Conservation (phyloP, 2,113 vertebrate genomes). For the Thomomys bottae region DNA sequence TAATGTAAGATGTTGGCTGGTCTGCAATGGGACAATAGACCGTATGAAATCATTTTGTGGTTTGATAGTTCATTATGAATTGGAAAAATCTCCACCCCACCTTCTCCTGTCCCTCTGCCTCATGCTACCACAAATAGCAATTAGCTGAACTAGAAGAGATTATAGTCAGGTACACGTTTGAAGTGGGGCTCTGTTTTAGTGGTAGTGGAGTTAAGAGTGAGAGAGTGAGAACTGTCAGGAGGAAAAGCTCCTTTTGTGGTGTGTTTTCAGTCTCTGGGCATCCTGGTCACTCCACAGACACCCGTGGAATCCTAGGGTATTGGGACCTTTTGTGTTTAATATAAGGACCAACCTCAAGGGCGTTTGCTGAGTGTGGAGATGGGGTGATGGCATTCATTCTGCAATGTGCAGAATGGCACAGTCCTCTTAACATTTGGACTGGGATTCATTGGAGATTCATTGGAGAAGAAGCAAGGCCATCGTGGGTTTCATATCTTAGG, state of each 20-base stretch:
- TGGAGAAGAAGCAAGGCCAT: constrained; percentile 46
- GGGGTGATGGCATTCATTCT: constrained; percentile 57
- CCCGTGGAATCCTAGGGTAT: constrained; percentile 81
- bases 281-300: constrained; percentile 82
- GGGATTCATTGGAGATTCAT: constrained; percentile 57
- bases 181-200: constrained; percentile 62
- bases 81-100: constrained; percentile 50
- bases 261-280: constrained; percentile 70
- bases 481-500: constrained; percentile 45
- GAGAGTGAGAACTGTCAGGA: constrained; percentile 39
- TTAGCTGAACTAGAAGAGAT: constrained; percentile 84
- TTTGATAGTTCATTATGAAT: constrained; percentile 74
- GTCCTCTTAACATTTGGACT: constrained; percentile 59
- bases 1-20: constrained; percentile 64
- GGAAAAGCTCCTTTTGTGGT: constrained; percentile 76
- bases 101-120: background rate
- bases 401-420: constrained; percentile 63
- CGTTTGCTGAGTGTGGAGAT: constrained; percentile 37
- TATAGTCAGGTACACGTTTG: constrained; percentile 83
- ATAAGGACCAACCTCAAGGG: constrained; percentile 66
- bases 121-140: constrained; percentile 75
- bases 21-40: constrained; percentile 64
- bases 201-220: constrained; percentile 20
- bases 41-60: constrained; percentile 76
- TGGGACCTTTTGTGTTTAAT: constrained; percentile 78